Evolutionary conservation across 2,888 invertebrate genomes (phyloP).

Genomic region (Minunthozetes semirufus): DNA sequence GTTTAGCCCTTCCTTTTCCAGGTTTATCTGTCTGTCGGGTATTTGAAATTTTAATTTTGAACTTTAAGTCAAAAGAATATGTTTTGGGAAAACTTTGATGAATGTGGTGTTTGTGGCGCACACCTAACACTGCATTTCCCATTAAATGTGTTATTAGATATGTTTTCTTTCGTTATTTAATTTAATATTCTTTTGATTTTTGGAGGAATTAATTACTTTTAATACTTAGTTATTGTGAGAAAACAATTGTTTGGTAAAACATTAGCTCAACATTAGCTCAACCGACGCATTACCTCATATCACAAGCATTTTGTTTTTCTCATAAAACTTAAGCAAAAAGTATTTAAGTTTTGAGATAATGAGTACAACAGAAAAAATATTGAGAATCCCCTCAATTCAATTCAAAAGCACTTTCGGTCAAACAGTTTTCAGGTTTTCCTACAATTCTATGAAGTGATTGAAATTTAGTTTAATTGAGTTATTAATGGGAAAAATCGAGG

Average conservation of each 20-base stretch:
- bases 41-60: too few species aligned
- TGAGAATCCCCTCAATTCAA: not conserved
- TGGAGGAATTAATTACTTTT: too few species aligned
- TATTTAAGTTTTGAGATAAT: not conserved
- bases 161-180: too few species aligned
- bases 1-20: too few species aligned
- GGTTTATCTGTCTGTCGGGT: too few species aligned
- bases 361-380: not conserved
- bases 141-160: too few species aligned
- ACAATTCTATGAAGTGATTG: not conserved
- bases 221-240: too few species aligned
- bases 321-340: not conserved
- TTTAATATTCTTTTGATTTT: too few species aligned
- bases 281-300: not conserved
- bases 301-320: not conserved
- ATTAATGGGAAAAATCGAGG: not conserved
- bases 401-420: not conserved
- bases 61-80: too few species aligned
- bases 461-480: not conserved
- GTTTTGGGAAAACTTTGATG: too few species aligned
- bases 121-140: too few species aligned
- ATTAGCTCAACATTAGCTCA: not conserved
- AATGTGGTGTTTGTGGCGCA: too few species aligned
- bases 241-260: not conserved
- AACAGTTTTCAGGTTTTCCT: not conserved